Evolutionary conservation across 2,888 invertebrate species (phyloP).

Genomic region (Andrena hattorfiana): DNA sequence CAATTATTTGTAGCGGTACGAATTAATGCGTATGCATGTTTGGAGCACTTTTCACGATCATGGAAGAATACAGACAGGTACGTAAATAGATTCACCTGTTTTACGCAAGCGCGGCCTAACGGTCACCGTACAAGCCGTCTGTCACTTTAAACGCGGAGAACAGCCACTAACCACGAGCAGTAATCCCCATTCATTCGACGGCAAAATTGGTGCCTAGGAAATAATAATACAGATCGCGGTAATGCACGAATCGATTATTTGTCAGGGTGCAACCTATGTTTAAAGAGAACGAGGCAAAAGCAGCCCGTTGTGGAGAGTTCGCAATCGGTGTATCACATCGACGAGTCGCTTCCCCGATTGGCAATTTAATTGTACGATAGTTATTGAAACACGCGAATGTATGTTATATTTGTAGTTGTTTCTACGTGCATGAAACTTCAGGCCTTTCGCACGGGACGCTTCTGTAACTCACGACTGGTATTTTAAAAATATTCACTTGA

Average conservation of each 20-base stretch:
- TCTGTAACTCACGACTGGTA: not conserved
- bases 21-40: too few species aligned
- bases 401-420: not conserved
- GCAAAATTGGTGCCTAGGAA: constrained; percentile 39
- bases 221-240: constrained; percentile 49
- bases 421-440: too few species aligned
- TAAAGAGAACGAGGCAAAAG: not conserved
- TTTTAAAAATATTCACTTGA: too few species aligned
- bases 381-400: not conserved
- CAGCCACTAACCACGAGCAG: constrained; percentile 42
- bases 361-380: constrained; percentile 6
- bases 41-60: too few species aligned
- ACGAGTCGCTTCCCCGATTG: not conserved
- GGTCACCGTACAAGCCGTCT: constrained; percentile 65
- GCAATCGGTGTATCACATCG: not conserved
- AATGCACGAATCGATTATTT: constrained; percentile 36
- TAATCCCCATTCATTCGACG: constrained; percentile 49
- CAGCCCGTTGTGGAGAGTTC: not conserved
- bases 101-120: constrained; percentile 64
- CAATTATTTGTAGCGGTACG: too few species aligned
- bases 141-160: constrained; percentile 64
- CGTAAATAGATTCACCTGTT: constrained; percentile 70
- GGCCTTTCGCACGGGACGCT: too few species aligned
- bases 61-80: constrained; percentile 40
- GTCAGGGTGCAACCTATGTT: not conserved